These are phyloP conservation scores for Agriopis leucophaearia DNA, from an alignment of 2,888 invertebrate genomes.

Conservation along the genomic window DNA sequence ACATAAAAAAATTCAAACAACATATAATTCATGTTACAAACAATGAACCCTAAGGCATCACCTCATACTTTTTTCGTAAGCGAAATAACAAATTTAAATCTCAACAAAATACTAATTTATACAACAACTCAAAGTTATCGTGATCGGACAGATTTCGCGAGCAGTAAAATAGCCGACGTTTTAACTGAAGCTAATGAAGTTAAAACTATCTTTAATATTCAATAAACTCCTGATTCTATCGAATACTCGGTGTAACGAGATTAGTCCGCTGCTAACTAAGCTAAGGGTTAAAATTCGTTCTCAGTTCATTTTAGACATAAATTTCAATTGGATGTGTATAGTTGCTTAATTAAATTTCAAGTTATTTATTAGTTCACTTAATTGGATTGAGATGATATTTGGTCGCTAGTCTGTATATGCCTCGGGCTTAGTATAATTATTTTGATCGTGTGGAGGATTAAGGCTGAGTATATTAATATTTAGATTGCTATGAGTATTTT, in stretches of 20 bases:
- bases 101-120: slow-evolving; percentile 5
- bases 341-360: slow-evolving; percentile 45
- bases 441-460: slow-evolving; percentile 30
- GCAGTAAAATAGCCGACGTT: slow-evolving; percentile 9
- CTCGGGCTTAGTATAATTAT: slow-evolving; percentile 32
- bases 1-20: background rate
- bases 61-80: background rate
- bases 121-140: slow-evolving; percentile 14
- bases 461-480: slow-evolving; percentile 30
- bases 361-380: slow-evolving; percentile 45
- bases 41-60: background rate
- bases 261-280: slow-evolving; percentile 35
- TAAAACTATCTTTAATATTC: slow-evolving; percentile 35
- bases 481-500: slow-evolving; percentile 24
- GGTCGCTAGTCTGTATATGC: slow-evolving; percentile 26
- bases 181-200: slow-evolving; percentile 27
- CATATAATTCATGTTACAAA: background rate
- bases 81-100: slow-evolving; percentile 7
- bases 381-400: slow-evolving; percentile 42
- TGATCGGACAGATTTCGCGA: slow-evolving; percentile 26
- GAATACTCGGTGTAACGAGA: slow-evolving; percentile 34
- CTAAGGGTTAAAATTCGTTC: slow-evolving; percentile 32
- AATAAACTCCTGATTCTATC: slow-evolving; percentile 36
- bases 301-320: slow-evolving; percentile 30
- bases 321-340: slow-evolving; percentile 30